Base-by-base conservation (phyloP, 1,140 invertebrate species). In the Drosophila eugracilis region DNA sequence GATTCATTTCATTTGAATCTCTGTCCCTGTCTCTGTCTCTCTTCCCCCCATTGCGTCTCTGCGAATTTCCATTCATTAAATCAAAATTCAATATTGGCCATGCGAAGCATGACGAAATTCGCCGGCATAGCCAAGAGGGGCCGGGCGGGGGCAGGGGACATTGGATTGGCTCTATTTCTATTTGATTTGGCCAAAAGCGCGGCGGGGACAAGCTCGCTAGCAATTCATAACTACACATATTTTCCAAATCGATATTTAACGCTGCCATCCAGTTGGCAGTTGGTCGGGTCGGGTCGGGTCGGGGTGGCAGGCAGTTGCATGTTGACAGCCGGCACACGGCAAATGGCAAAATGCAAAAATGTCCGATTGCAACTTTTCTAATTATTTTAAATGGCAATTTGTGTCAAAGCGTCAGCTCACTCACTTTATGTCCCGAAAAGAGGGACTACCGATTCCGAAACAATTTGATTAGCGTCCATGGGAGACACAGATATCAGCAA, bases 71-170 rank as follows among this genome's bases (percentile, higher is more conserved):
- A 86, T 86, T 86, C 81, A 86, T 85, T 85, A 86, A 88, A 88
- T 86, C 81, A 86, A 74, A 88, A 88, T 86, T 88, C 83, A 86
- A 86, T 86, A 86, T 88, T 86, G 83, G 81, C 77, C 81, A 88
- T 47, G 71, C 59, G 59, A 65, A 81, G 59, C 59, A 74, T 74
- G 73, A 80, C 67, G 73, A 75, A 78, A 81, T 57, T 49, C 34
- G 22, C 32, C 24, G 55, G 55, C 22, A 39, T 36, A 62, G 65
- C 17, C 62, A 28, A 12, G 15, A 62, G 42, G 60, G 26, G 24
- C 26, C 42, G 32, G 28, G 28, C 1, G 3, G 52, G 14, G 34
- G 14, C n/a, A 5, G 28, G 26, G 1, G 1, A 6, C 5, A 7
- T 4, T 26, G 19, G n/a, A 66, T 54, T 67, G 75, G 77, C 74